Percentiles rank a stretch among this genome's conserved stretches.
Conservation (phyloP, 2,797 vertebrate species). For the Myoxocephalus aenaeus region DNA sequence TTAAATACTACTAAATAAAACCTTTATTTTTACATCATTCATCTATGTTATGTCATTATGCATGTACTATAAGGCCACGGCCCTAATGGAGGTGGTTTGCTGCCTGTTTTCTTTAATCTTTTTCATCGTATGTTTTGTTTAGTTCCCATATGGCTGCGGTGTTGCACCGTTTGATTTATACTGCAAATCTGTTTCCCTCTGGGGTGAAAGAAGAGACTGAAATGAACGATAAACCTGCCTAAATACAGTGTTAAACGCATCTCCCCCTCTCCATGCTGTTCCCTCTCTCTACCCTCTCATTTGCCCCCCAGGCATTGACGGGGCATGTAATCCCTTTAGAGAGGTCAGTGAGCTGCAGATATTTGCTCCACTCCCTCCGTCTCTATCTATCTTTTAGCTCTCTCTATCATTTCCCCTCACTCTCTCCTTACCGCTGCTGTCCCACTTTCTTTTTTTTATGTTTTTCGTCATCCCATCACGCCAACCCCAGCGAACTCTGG, state of each 20-base stretch:
- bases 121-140: background rate
- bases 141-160: background rate
- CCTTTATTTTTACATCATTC: too few species aligned
- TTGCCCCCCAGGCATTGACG: conserved; percentile 38
- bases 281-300: conserved; percentile 17
- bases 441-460: conserved; percentile 34
- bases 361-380: conserved; percentile 58
- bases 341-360: conserved; percentile 77
- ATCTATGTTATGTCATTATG: background rate
- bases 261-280: background rate
- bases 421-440: conserved; percentile 21
- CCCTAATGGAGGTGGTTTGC: background rate
- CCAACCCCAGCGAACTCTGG: background rate
- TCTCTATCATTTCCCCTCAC: background rate
- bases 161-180: background rate
- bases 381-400: conserved; percentile 22
- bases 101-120: background rate
- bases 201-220: background rate
- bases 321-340: conserved; percentile 76
- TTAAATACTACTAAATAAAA: background rate
- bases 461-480: background rate
- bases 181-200: background rate
- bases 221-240: background rate
- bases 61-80: background rate
- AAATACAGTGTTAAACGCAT: conserved; percentile 13